phyloP scores from a whole-genome alignment of 2,888 invertebrate species.

The Prosapia bicincta region DNA sequence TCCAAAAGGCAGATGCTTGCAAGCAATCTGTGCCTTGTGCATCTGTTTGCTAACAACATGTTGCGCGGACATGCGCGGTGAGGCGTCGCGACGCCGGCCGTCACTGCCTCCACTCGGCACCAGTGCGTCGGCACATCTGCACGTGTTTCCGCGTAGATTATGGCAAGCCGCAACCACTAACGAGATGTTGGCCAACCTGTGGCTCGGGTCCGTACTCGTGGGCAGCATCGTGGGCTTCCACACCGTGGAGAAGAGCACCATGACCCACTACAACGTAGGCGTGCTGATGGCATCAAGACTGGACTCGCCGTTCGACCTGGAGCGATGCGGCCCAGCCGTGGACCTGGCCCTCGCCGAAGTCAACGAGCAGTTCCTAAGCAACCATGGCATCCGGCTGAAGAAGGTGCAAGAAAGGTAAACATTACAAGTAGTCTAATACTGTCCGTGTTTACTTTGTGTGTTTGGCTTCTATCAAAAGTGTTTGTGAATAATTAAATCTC shows the following conservation, averaged over 20 bases:
- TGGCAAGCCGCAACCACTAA: too few relatives aligned
- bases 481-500: background rate
- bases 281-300: slow-evolving; percentile 80
- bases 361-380: slow-evolving; percentile 67
- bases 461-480: background rate
- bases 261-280: slow-evolving; percentile 64
- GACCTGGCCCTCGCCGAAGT: slow-evolving; percentile 76
- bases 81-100: background rate
- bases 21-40: too few relatives aligned
- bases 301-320: slow-evolving; percentile 82
- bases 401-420: slow-evolving; percentile 77
- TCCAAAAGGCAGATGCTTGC: too few relatives aligned
- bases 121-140: background rate
- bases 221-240: background rate
- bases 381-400: slow-evolving; percentile 66
- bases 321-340: slow-evolving; percentile 80
- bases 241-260: background rate
- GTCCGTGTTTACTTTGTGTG: background rate
- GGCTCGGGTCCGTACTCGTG: background rate
- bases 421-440: too few relatives aligned
- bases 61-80: background rate
- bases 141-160: background rate
- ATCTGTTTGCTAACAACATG: background rate
- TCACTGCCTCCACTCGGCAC: background rate
- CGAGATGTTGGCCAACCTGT: background rate